Base-by-base conservation (phyloP, 2,113 vertebrate genomes). In the Pelodiscus sinensis region DNA sequence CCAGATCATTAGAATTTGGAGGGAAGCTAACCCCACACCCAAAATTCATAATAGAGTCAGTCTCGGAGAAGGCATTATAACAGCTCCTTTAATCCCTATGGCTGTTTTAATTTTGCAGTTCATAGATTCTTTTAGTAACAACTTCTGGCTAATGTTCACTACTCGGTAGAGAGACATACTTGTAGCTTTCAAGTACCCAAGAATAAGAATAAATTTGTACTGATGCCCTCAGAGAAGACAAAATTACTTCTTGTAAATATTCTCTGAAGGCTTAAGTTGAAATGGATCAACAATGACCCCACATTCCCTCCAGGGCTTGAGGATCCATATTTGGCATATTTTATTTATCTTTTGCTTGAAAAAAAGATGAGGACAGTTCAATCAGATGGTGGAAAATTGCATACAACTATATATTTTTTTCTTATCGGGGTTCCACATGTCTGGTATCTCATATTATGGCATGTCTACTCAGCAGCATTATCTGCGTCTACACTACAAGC, bases 161-260 rank as follows among this genome's bases (percentile, higher is more conserved):
- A 54, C 87, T 79, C 71, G 90, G 38, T 18, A 77, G 82, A 92
- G 27, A 87, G 44, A 77, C 6, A 77, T 1, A 11, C 31, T 14
- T 31, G 35, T 65, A 62, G 55, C 58, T 92, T 90, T 90, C 11
- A 79, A 31, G 35, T 83, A 22, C 65, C 56, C 65, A 65, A 58
- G 78, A 24, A 9, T 65, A 73, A 91, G 27, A 93, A 87, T 4
- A 81, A 73, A 89, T 82, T 90, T 89, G 54, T 54, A 91, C 78
- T 89, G 73, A 44, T 85, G 14, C 57, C 86, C 21, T 31, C 55
- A 16, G 29, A 85, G 79, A 95, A 90, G 44, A 56, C 27, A 96
- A 92, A 95, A 96, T 92, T 94, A 60, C 4, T 81, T 92, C 73
- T 52, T 91, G 78, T 73, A 92, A 95, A 68, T 92, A 85, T 90